Evolutionary conservation across 30 jellyfish, hydroid and myxozoan genomes (phyloP).

Genomic region (Morbakka virulenta): DNA sequence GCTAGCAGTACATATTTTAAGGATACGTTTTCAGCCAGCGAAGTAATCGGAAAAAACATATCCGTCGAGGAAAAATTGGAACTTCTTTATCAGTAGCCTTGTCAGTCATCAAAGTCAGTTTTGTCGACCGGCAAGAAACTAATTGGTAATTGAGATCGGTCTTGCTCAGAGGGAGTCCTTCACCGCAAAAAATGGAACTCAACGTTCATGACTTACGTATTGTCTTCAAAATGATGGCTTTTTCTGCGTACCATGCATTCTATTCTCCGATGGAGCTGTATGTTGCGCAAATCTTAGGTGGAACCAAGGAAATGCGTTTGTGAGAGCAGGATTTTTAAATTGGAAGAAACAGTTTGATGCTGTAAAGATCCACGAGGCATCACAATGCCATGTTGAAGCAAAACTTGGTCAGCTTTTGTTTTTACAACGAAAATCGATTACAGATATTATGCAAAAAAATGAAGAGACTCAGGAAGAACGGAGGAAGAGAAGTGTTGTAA

Average conservation of each 20-base stretch:
- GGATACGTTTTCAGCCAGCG: slow-evolving; percentile 18
- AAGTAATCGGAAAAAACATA: slow-evolving; percentile 3
- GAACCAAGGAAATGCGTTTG: slow-evolving; percentile 16
- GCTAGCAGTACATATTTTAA: too few relatives aligned
- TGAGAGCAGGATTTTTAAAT: slow-evolving; percentile 2
- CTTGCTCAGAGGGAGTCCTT: background rate
- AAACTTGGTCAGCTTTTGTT: background rate
- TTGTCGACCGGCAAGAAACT: slow-evolving; percentile 8
- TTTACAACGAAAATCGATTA: slow-evolving; percentile 1
- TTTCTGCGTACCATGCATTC: slow-evolving; percentile 36
- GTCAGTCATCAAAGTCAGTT: slow-evolving; percentile 13
- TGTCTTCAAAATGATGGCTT: slow-evolving; percentile 9
- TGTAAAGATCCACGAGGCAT: slow-evolving; percentile 1
- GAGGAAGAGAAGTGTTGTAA: slow-evolving; percentile 18
- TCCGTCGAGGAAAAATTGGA: background rate
- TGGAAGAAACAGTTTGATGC: slow-evolving; percentile 19
- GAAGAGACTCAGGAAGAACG: slow-evolving; percentile 1
- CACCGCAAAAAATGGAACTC: background rate
- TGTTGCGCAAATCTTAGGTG: background rate
- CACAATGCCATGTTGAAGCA: slow-evolving; percentile 1
- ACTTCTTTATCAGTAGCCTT: slow-evolving; percentile 13
- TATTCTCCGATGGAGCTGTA: background rate
- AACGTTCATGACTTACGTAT: slow-evolving; percentile 15
- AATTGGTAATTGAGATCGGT: background rate
- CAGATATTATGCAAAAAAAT: background rate